Conservation (phyloP, 2,888 invertebrate genomes). For the Palloptera scutellata region DNA sequence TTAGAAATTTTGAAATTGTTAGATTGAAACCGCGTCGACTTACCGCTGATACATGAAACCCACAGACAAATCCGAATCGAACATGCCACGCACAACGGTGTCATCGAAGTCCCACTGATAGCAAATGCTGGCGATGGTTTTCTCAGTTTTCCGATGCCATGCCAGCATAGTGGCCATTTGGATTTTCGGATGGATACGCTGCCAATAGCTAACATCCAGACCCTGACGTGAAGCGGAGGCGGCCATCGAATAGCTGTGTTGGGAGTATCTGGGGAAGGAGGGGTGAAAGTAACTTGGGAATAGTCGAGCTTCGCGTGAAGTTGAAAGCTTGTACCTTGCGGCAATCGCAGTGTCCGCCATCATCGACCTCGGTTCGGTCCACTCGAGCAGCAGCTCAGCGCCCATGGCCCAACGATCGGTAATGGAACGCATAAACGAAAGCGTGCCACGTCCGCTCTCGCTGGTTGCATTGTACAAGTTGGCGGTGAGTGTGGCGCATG, state of each 20-base stretch:
- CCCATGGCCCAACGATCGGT: constrained; percentile 56
- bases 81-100: constrained; percentile 55
- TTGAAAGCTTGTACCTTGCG: constrained; percentile 42
- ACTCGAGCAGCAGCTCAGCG: constrained; percentile 58
- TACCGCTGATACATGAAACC: constrained; percentile 62
- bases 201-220: constrained; percentile 62
- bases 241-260: constrained; percentile 54
- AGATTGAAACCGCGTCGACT: not conserved
- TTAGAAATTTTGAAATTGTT: not conserved
- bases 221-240: constrained; percentile 57
- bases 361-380: constrained; percentile 49
- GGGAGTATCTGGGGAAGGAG: constrained; percentile 47
- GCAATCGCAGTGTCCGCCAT: constrained; percentile 56
- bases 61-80: constrained; percentile 61
- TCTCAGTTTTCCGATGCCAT: constrained; percentile 53
- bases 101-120: constrained; percentile 61
- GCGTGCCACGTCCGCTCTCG: constrained; percentile 54
- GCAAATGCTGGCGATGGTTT: constrained; percentile 58
- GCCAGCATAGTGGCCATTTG: constrained; percentile 60
- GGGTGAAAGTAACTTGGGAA: no score
- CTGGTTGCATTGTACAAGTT: constrained; percentile 55
- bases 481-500: constrained; percentile 53
- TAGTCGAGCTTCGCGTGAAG: not conserved
- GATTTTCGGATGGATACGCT: constrained; percentile 56
- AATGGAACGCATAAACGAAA: constrained; percentile 59